Percentiles rank a stretch among this genome's conserved stretches.
phyloP scores from a whole-genome alignment of 1,140 invertebrate genomes.

The Scaptomyza hsui region DNA sequence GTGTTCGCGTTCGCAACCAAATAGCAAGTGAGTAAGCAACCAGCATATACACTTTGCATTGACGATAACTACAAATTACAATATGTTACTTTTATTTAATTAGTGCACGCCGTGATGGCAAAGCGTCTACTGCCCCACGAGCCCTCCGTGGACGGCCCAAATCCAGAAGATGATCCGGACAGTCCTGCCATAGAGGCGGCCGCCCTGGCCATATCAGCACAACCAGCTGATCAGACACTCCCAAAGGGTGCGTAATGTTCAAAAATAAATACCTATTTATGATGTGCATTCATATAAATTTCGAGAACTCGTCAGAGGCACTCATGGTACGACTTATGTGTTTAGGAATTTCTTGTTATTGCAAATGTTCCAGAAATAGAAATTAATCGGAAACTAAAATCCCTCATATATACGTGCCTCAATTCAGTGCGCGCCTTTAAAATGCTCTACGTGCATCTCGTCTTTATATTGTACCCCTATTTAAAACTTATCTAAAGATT shows the following conservation, averaged over 20 bases:
- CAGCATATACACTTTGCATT: neutral
- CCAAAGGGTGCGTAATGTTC: constrained; percentile 53
- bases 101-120: constrained; percentile 78
- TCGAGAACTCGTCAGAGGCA: no score
- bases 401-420: no score
- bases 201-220: constrained; percentile 59
- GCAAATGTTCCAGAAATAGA: no score
- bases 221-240: constrained; percentile 34
- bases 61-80: neutral
- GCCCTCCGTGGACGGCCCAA: constrained; percentile 55
- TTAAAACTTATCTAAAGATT: neutral
- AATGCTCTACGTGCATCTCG: no score
- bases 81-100: constrained; percentile 11
- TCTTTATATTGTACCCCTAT: no score
- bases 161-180: constrained; percentile 74
- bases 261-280: neutral
- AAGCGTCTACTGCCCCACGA: constrained; percentile 67
- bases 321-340: no score
- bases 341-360: no score
- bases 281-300: no score
- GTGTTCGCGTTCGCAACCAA: constrained; percentile 9
- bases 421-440: no score
- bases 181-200: constrained; percentile 79
- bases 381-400: no score
- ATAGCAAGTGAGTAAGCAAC: constrained; percentile 50